A percentile compares a stretch with the other conserved stretches of the same genome.
Conservation (phyloP, 1,140 invertebrate genomes). For the Physella acuta region DNA sequence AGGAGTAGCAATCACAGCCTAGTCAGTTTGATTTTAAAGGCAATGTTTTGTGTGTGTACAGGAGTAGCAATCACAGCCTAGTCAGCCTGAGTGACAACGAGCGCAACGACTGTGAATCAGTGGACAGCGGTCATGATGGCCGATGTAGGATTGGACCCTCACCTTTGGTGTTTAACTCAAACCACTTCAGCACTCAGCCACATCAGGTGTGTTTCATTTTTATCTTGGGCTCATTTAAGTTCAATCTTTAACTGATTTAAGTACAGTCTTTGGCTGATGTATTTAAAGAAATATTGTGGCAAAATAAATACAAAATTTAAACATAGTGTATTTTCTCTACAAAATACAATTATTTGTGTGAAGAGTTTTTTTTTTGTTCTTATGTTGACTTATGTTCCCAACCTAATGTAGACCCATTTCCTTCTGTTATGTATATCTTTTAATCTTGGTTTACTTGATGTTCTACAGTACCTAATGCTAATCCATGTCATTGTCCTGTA, state of each 20-base stretch:
- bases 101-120: conserved; percentile 6
- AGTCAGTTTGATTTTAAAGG: too few species aligned
- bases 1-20: conserved; percentile 24
- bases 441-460: too few species aligned
- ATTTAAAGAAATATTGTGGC: background rate
- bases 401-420: too few species aligned
- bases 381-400: too few species aligned
- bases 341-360: too few species aligned
- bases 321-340: too few species aligned
- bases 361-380: too few species aligned
- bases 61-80: conserved; percentile 24
- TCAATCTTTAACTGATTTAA: background rate
- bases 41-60: background rate
- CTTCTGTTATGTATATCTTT: too few species aligned
- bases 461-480: too few species aligned
- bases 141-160: conserved; percentile 4
- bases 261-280: background rate
- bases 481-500: too few species aligned
- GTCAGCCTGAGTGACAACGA: conserved; percentile 23
- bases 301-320: too few species aligned
- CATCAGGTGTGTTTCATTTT: background rate
- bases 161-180: conserved; percentile 19
- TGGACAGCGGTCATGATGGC: conserved; percentile 19
- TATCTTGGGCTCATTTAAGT: too few species aligned
- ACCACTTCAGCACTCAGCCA: conserved; percentile 3